Evolutionary conservation across 92 coral and sea anemone genomes (phyloP).

Genomic region (Desmophyllum pertusum): DNA sequence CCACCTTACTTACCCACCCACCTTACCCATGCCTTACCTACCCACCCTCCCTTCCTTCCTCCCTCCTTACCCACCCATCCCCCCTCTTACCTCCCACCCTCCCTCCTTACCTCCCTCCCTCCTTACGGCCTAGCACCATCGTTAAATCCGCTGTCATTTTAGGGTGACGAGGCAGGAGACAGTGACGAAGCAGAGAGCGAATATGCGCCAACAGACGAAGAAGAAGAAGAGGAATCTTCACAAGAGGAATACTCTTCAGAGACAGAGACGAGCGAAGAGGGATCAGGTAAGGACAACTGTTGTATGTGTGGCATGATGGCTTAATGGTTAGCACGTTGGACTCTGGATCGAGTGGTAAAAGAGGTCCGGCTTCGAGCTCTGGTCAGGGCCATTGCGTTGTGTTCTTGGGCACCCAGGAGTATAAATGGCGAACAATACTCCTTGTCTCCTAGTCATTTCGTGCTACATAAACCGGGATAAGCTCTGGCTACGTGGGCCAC

Average conservation of each 20-base stretch:
- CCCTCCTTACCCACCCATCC: background rate
- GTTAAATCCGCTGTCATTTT: slow-evolving; percentile 12
- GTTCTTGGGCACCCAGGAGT: too few species aligned
- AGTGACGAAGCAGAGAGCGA: slow-evolving; percentile 87
- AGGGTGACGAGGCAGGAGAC: slow-evolving; percentile 67
- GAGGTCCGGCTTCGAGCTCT: too few species aligned
- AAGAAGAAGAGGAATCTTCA: slow-evolving; percentile 70
- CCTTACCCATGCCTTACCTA: background rate
- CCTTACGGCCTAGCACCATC: background rate
- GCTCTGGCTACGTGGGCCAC: too few species aligned
- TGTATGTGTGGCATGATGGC: too few species aligned
- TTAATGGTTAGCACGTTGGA: too few species aligned
- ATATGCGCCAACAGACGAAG: slow-evolving; percentile 88
- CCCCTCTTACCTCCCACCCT: background rate
- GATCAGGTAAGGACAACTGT: slow-evolving; percentile 70
- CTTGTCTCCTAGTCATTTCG: too few species aligned
- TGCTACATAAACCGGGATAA: too few species aligned
- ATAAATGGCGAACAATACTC: too few species aligned
- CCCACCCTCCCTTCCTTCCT: background rate
- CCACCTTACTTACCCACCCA: background rate
- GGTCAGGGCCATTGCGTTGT: too few species aligned
- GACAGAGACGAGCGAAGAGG: slow-evolving; percentile 90
- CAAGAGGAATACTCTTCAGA: slow-evolving; percentile 92
- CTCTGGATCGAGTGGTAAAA: too few species aligned
- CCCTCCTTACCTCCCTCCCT: background rate